Evolutionary conservation across 2,797 vertebrate genomes (phyloP), one percentile per base, ranked within the genome.

Genomic region (Salmo trutta): DNA sequence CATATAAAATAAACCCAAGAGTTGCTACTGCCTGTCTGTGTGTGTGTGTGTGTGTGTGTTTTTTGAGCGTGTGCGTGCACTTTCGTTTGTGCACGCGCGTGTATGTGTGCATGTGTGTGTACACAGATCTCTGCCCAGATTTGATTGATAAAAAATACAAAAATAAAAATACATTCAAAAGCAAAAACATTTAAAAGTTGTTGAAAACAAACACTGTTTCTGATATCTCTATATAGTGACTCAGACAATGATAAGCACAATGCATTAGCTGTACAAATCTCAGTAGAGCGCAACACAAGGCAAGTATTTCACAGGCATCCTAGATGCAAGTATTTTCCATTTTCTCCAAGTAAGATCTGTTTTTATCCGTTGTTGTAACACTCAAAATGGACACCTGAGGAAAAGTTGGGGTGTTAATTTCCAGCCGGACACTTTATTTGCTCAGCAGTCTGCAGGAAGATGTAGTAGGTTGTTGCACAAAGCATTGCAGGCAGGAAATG

Each of bases 401-500:
- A 95, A 5, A 91, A 94, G 75, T 86, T 74, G 83, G 89, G 88
- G 94, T 95, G 92, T 95, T 96, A 96, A 97, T 96, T 95, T 96
- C 95, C 95, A 93, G 96, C 92, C 91, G 85, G 91, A 93, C 88
- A 93, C 95, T 92, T 93, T 91, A 87, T 93, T 94, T 94, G 93
- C 91, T 93, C 92, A 91, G 93, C 95, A 94, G 96, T 95, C 97
- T 95, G 94, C 88, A 91, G 95, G 95, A 95, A 97, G 96, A 96
- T 97, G 96, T 96, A 97, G 96, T 96, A 96, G 96, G 95, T 96
- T 96, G 96, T 96, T 95, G 96, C 95, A 96, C 94, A 96, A 95
- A 97, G 96, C 95, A 95, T 96, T 94, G 95, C 94, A 96, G 96
- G 96, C 96, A 99, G 97, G 97, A 98, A 98, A 98, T 98, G 96